Evolutionary conservation across 2,113 vertebrate species (phyloP).

Genomic region (Elanoides forficatus): DNA sequence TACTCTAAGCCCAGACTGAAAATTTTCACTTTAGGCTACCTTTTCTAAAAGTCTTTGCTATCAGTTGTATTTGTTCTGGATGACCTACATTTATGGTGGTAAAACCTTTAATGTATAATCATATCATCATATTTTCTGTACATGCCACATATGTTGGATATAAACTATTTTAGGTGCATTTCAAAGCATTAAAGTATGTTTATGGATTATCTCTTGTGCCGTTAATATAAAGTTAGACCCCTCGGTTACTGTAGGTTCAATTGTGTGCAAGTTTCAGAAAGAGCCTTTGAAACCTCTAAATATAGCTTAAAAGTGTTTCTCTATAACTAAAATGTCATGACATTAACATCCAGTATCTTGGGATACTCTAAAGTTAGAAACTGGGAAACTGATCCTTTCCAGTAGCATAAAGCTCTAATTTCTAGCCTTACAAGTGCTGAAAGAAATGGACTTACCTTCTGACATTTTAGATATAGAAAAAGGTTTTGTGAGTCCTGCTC

Average conservation of each 20-base stretch:
- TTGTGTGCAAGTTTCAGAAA: slow-evolving; percentile 9
- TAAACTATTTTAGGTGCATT: neutral
- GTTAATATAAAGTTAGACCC: neutral
- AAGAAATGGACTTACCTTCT: slow-evolving; percentile 9
- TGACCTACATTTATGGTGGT: slow-evolving; percentile 19
- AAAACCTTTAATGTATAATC: slow-evolving; percentile 40
- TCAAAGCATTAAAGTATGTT: slow-evolving; percentile 18
- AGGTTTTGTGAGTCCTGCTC: neutral
- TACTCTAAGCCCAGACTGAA: neutral
- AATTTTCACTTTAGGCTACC: neutral
- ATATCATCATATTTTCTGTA: neutral
- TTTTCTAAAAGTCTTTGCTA: neutral
- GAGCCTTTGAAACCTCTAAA: slow-evolving; percentile 53
- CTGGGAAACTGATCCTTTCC: slow-evolving; percentile 44
- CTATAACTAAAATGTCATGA: slow-evolving; percentile 64
- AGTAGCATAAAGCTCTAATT: slow-evolving; percentile 23
- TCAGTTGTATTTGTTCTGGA: slow-evolving; percentile 15
- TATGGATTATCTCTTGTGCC: neutral
- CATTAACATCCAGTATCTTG: slow-evolving; percentile 58
- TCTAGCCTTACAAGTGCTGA: neutral
- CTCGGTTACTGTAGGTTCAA: neutral
- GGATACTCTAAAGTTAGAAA: slow-evolving; percentile 44
- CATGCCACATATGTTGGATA: neutral
- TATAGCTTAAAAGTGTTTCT: slow-evolving; percentile 59
- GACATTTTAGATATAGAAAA: slow-evolving; percentile 23